These are phyloP conservation scores for Drosophila formosana DNA, from an alignment of 2,888 invertebrate species.

Conservation along the genomic window DNA sequence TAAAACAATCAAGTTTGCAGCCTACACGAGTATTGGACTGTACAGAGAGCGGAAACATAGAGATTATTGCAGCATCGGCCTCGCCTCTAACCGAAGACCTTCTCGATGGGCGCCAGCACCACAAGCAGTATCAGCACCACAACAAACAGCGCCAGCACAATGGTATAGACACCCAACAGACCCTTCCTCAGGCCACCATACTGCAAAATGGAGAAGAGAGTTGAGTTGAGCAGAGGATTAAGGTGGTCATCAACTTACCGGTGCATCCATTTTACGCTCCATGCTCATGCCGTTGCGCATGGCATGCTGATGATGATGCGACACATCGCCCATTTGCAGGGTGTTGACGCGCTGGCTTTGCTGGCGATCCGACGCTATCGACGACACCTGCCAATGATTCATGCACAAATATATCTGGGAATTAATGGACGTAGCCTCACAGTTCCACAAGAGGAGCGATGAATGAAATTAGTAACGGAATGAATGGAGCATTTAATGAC, in stretches of 20 bases:
- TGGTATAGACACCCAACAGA: conserved; percentile 91
- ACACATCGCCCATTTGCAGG: conserved; percentile 94
- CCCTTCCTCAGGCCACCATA: conserved; percentile 91
- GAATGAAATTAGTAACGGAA: conserved; percentile 80
- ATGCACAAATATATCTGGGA: conserved; percentile 84
- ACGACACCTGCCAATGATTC: conserved; percentile 88
- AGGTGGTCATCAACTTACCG: conserved; percentile 86
- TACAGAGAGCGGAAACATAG: conserved; percentile 16
- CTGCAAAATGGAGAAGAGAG: conserved; percentile 85
- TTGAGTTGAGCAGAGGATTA: conserved; percentile 61
- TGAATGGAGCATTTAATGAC: conserved; percentile 73
- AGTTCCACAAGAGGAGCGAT: conserved; percentile 41
- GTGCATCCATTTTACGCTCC: conserved; percentile 91
- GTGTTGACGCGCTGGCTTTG: conserved; percentile 90
- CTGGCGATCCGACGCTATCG: conserved; percentile 91
- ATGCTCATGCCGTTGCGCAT: conserved; percentile 88
- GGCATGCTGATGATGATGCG: conserved; percentile 85
- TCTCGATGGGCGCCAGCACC: conserved; percentile 90
- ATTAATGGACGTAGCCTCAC: conserved; percentile 73
- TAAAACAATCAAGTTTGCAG: conserved; percentile 30
- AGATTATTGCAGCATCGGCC: conserved; percentile 15
- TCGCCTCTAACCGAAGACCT: conserved; percentile 85
- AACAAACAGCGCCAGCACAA: conserved; percentile 89
- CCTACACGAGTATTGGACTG: conserved; percentile 27
- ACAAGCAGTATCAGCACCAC: conserved; percentile 91